Percentiles rank a stretch among this genome's conserved stretches.
Conservation (phyloP, 2,113 vertebrate species). For the Mustela lutreola region DNA sequence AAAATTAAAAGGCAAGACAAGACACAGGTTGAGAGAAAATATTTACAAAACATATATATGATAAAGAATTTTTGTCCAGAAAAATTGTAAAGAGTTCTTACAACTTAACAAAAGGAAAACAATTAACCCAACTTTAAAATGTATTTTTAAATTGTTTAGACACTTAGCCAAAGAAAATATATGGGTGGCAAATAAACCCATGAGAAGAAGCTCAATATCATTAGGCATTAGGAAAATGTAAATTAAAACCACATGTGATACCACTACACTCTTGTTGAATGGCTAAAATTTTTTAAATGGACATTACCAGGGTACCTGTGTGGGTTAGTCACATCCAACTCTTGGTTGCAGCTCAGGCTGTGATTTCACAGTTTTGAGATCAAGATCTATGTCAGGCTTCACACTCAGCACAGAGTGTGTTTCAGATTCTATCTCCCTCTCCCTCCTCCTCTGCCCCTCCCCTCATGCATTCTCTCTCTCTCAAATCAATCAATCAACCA, state of each 20-base stretch:
- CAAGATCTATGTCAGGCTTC: not conserved
- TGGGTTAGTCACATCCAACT: not conserved
- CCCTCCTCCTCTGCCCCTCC: not conserved
- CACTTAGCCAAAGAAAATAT: constrained; percentile 10
- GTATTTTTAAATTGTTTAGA: not conserved
- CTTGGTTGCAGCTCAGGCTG: not conserved
- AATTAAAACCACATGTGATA: constrained; percentile 19
- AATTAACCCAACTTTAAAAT: constrained; percentile 1
- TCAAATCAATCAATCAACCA: no score
- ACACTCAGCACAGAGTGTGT: not conserved
- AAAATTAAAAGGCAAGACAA: not conserved
- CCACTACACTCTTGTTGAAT: not conserved
- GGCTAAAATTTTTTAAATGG: not conserved
- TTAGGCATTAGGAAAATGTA: not conserved
- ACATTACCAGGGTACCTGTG: not conserved
- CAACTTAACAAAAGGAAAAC: constrained; percentile 7
- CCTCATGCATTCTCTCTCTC: not conserved
- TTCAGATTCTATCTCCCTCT: not conserved
- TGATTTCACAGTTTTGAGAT: not conserved
- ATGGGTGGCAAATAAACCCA: not conserved
- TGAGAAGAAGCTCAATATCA: not conserved
- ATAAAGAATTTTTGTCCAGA: not conserved
- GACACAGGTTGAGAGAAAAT: not conserved
- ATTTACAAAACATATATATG: not conserved
- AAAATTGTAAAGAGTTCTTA: not conserved